These are phyloP conservation scores for Nymphalis polychloros DNA, from an alignment of 2,888 invertebrate genomes.

Conservation along the genomic window DNA sequence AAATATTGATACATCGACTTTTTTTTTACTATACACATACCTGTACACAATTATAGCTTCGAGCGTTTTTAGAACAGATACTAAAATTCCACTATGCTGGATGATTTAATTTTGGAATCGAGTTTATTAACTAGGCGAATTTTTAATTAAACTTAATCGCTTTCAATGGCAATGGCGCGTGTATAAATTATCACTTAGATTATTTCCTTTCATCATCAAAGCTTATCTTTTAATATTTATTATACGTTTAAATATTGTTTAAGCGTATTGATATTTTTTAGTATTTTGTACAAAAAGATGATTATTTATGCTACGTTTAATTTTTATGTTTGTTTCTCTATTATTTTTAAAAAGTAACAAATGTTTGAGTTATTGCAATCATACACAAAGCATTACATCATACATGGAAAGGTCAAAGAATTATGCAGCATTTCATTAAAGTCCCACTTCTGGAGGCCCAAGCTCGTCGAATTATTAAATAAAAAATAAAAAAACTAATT, in stretches of 20 bases:
- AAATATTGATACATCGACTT: too few relatives aligned
- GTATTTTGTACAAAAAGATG: background rate
- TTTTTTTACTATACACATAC: background rate
- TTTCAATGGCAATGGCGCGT: conserved; percentile 16
- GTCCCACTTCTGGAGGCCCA: too few relatives aligned
- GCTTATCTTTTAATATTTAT: conserved; percentile 8
- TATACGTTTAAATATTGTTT: background rate
- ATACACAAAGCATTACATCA: too few relatives aligned
- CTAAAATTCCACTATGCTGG: conserved; percentile 39
- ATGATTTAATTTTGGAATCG: conserved; percentile 50
- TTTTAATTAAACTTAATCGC: conserved; percentile 33
- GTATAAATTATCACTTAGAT: conserved; percentile 21
- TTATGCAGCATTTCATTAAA: too few relatives aligned
- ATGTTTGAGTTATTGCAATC: too few relatives aligned
- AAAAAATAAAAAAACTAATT: background rate
- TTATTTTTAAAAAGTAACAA: too few relatives aligned
- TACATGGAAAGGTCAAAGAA: too few relatives aligned
- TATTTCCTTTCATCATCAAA: conserved; percentile 30
- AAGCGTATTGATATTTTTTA: background rate
- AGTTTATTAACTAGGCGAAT: conserved; percentile 30
- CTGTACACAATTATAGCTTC: background rate
- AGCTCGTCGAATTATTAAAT: background rate
- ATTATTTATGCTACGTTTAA: background rate
- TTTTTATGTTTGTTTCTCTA: background rate
- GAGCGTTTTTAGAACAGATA: background rate